These are phyloP conservation scores for Xylota sylvarum DNA, from an alignment of 2,888 invertebrate species.

Conservation along the genomic window DNA sequence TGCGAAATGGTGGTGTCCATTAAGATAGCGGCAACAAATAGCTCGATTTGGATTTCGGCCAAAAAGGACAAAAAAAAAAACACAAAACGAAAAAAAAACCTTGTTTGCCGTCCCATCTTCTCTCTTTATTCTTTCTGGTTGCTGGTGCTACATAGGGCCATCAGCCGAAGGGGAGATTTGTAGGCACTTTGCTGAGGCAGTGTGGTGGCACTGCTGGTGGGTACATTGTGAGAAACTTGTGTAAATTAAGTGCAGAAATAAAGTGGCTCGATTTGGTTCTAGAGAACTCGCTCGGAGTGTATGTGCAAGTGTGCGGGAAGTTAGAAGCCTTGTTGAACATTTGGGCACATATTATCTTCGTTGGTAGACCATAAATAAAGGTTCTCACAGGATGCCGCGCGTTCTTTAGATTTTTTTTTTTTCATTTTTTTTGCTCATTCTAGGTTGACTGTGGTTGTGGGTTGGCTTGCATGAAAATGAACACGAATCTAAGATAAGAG, in stretches of 20 bases:
- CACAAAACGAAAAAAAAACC: constrained; percentile 38
- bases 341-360: constrained; percentile 75
- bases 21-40: constrained; percentile 78
- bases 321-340: constrained; percentile 77
- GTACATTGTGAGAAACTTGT: constrained; percentile 72
- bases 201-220: constrained; percentile 61
- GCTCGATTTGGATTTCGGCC: constrained; percentile 78
- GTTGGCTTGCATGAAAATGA: constrained; percentile 48
- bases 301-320: constrained; percentile 58
- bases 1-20: constrained; percentile 71
- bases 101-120: constrained; percentile 65
- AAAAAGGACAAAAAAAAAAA: constrained; percentile 45
- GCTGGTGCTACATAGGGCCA: constrained; percentile 11
- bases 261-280: constrained; percentile 72
- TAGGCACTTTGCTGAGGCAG: constrained; percentile 73
- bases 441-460: constrained; percentile 22
- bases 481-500: constrained; percentile 65
- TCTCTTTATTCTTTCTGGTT: constrained; percentile 43
- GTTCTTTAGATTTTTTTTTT: constrained; percentile 36
- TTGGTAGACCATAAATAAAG: constrained; percentile 76
- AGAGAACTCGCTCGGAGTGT: constrained; percentile 11
- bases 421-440: constrained; percentile 5
- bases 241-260: constrained; percentile 77
- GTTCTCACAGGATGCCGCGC: constrained; percentile 65
- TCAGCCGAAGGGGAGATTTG: constrained; percentile 54